Conservation (phyloP, 2,888 invertebrate genomes). For the Trichopoda pennipes region DNA sequence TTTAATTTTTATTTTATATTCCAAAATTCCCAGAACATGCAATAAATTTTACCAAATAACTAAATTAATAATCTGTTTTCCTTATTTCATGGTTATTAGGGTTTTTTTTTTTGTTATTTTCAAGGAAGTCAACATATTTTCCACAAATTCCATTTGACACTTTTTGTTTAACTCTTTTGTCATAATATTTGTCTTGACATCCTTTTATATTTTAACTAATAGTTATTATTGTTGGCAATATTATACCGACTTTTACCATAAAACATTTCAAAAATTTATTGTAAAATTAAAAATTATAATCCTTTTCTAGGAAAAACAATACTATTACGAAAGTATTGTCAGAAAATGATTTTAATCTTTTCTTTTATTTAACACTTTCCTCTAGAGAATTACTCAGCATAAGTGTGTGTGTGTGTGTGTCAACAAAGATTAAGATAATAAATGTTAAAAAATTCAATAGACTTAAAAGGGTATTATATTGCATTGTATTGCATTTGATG, state of each 20-base stretch:
- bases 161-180: neutral
- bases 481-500: too few species aligned
- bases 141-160: neutral
- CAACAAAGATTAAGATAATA: too few species aligned
- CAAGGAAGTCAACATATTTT: neutral
- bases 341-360: neutral
- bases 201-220: neutral
- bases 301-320: neutral
- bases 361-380: too few species aligned
- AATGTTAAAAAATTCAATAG: too few species aligned
- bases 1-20: too few species aligned
- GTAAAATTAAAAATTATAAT: neutral
- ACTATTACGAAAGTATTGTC: neutral
- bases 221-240: neutral
- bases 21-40: too few species aligned
- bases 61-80: too few species aligned
- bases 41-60: too few species aligned
- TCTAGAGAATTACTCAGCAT: too few species aligned
- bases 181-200: neutral
- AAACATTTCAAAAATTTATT: neutral
- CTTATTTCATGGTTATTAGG: neutral
- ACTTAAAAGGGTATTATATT: too few species aligned
- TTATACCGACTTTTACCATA: neutral
- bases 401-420: too few species aligned
- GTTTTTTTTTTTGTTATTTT: neutral